Evolutionary conservation across 92 coral and sea anemone species (phyloP).

Genomic region (Paramuricea clavata): DNA sequence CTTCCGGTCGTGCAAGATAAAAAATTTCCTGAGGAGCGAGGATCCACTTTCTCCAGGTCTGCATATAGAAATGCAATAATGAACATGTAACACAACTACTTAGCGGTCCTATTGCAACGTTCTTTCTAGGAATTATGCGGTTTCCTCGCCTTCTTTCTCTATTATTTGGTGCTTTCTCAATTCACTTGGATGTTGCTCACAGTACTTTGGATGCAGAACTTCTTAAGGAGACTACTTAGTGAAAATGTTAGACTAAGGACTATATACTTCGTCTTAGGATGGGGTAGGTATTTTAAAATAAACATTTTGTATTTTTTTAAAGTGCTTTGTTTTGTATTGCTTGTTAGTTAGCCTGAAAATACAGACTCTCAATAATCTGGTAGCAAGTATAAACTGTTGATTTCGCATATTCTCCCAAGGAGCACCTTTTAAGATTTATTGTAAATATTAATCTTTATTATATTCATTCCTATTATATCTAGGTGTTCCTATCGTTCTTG

Average conservation of each 20-base stretch:
- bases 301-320: not conserved
- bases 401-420: too few species aligned
- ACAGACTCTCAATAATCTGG: too few species aligned
- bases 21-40: too few species aligned
- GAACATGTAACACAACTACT: not conserved
- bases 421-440: not conserved
- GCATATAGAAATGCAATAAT: too few species aligned
- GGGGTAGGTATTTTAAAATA: slow-evolving; percentile 73
- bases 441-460: not conserved
- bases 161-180: slow-evolving; percentile 87
- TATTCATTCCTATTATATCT: not conserved
- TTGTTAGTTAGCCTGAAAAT: too few species aligned
- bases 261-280: slow-evolving; percentile 88
- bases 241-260: slow-evolving; percentile 83
- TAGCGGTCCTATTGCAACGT: not conserved
- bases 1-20: too few species aligned
- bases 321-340: not conserved
- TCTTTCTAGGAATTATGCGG: slow-evolving; percentile 77
- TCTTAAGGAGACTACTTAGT: slow-evolving; percentile 81
- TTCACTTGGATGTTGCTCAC: slow-evolving; percentile 97
- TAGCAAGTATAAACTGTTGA: too few species aligned
- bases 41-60: too few species aligned
- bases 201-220: slow-evolving; percentile 89
- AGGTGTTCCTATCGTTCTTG: slow-evolving; percentile 33
- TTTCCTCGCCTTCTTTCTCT: slow-evolving; percentile 85